phyloP scores from a whole-genome alignment of 2,797 vertebrate species.

The Sylvia borin region DNA sequence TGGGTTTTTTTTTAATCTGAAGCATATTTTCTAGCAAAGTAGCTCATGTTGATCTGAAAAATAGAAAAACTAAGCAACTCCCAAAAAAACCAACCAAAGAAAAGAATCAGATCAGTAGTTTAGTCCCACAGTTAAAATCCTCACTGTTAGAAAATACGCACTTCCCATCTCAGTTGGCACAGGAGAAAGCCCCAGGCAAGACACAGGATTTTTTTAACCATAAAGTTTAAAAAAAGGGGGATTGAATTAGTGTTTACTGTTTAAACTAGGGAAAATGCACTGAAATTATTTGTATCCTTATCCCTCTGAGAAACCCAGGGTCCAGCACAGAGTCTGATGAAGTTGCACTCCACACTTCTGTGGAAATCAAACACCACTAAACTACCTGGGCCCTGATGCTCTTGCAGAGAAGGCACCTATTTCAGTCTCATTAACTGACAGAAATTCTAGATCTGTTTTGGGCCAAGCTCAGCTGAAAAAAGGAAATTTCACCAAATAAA shows the following conservation, averaged over 20 bases:
- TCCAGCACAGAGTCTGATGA: background rate
- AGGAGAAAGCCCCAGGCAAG: background rate
- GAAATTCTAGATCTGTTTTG: background rate
- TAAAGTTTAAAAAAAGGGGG: background rate
- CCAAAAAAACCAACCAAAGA: background rate
- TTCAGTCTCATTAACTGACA: background rate
- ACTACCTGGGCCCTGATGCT: background rate
- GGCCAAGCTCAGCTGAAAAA: background rate
- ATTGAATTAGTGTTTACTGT: background rate
- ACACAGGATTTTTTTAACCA: background rate
- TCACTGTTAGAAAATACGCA: background rate
- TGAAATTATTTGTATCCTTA: background rate
- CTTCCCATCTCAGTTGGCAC: background rate
- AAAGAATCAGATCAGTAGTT: background rate
- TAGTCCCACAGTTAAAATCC: background rate
- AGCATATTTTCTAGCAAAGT: background rate
- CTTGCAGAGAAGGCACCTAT: background rate
- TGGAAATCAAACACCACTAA: background rate
- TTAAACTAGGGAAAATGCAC: background rate
- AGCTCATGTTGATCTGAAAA: background rate
- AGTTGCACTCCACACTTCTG: background rate
- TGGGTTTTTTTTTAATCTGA: background rate
- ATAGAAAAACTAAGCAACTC: background rate
- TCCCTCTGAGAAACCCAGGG: background rate
- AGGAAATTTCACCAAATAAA: background rate